These are phyloP conservation scores for Drosophila simulans DNA, from an alignment of 1,140 invertebrate genomes.

Conservation along the genomic window DNA sequence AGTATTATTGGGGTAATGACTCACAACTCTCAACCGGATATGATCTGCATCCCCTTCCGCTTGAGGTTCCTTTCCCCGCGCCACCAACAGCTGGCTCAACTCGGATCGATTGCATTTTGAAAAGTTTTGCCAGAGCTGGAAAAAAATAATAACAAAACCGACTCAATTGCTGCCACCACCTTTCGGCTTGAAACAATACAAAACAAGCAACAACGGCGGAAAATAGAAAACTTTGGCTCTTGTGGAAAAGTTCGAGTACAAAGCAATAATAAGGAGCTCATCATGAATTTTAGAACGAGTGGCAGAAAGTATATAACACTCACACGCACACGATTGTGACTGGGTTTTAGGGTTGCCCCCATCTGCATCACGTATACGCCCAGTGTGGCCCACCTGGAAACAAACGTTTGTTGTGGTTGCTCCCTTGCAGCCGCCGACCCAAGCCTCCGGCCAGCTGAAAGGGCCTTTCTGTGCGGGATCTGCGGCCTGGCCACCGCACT, in stretches of 20 bases:
- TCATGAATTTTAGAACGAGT: slow-evolving; percentile 53
- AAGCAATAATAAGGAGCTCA: slow-evolving; percentile 55
- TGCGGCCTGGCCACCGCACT: slow-evolving; percentile 19
- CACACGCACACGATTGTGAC: slow-evolving; percentile 10
- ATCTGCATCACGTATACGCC: slow-evolving; percentile 40
- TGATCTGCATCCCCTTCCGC: slow-evolving; percentile 16
- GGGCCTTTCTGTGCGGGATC: slow-evolving; percentile 46
- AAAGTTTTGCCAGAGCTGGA: slow-evolving; percentile 22
- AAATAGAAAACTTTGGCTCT: slow-evolving; percentile 41
- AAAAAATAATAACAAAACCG: slow-evolving; percentile 30
- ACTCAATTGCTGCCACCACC: slow-evolving; percentile 46
- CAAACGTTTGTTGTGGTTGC: slow-evolving; percentile 52
- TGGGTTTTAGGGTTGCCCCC: slow-evolving; percentile 5
- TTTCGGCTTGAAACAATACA: slow-evolving; percentile 41
- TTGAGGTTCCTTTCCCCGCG: slow-evolving; percentile 9
- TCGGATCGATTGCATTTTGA: slow-evolving; percentile 39
- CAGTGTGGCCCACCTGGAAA: slow-evolving; percentile 35
- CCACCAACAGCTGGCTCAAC: slow-evolving; percentile 29
- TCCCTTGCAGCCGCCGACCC: neutral
- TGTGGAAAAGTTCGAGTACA: slow-evolving; percentile 46
- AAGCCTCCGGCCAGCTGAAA: slow-evolving; percentile 32
- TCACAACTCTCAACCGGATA: slow-evolving; percentile 1
- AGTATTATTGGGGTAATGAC: neutral
- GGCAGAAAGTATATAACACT: slow-evolving; percentile 23
- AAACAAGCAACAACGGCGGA: slow-evolving; percentile 46